Base-by-base conservation (phyloP, 2,888 invertebrate genomes). In the Heliconius sara region DNA sequence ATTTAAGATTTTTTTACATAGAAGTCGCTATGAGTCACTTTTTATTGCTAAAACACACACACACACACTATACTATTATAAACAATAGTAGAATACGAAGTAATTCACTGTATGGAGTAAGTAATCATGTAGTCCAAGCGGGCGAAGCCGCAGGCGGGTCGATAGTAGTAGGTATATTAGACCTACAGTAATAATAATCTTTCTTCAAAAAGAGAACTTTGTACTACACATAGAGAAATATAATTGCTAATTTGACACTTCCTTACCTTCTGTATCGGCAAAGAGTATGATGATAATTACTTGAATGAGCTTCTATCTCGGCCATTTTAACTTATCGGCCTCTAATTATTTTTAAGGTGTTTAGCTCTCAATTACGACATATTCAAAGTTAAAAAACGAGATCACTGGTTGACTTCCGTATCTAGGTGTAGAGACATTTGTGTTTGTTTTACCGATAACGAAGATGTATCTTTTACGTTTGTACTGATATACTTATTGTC, bases 331-430 rank as follows among this genome's bases (percentile, higher is more conserved):
- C 0, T 16, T 57, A 5, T 73, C 13, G n/a, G 5, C 2, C 4
- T 25, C 4, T 25, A 2, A 70, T 12, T 68, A 39, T 70, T 70
- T 70, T 68, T 70, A 10, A 25, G 13, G 25, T 22, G 12, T 43
- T 68, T 13, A 43, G 5, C 22, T 43, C n/a, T 30, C 12, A 57
- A 75, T 75, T 63, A 65, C 75, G 63, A 63, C 39, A 65, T 27
- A 27, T 65, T 27, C 43, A 7, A 13, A 39, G 63, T 65, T 63
- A 22, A 75, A 75, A 74, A 63, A 19, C 19, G 67, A 73, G 27
- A 67, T 73, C 27, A 73, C 67, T 73, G 52, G 52, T 68, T 27
- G 25, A 39, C 65, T 78, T 78, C 74, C 73, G 78, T 73, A 73
- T 74, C 60, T 74, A 60, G 22, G 10, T 3, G 34, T 43, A 27